Evolutionary conservation across 2,888 invertebrate genomes (phyloP), one percentile per base, ranked within the genome.

Genomic region (Pelosia muscerda): DNA sequence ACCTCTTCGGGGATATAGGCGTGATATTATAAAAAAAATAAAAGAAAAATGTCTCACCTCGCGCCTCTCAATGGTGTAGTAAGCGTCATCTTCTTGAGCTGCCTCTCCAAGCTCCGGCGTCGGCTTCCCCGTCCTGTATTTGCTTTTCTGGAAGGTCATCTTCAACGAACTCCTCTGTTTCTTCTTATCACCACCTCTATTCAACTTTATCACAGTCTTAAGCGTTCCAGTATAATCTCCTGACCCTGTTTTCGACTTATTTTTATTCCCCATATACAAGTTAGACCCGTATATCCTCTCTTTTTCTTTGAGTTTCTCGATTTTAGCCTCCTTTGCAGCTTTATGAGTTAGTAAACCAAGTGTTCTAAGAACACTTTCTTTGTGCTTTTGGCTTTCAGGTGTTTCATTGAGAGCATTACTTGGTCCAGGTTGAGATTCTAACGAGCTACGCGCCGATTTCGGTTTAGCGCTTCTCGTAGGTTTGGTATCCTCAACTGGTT

Each of bases 131-230:
- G 96, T 95, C 59, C 96, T 88, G 77, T 95, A 94, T 86, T 96
- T 96, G 83, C 93, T 96, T 89, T 97, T 97, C 91, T 97, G 97
- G 88, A 97, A 96, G 71, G 97, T 97, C 96, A 97, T 97, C 91
- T 97, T 97, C 77, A 97, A 88, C 0, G 97, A 96, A 73, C 96
- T 96, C 74, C 97, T 95, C 65, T 96, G 96, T 76, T 96, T 96
- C 89, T 97, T 97, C 81, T 96, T 94, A 34, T 94, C 94, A 26
- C 88, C 81, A 0, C 96, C 88, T 1, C 96, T 95, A 86, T 96
- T 96, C 75, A 98, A 91, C 90, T 98, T 97, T 81, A 98, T 98
- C 81, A 98, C 97, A 79, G 98, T 97, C 87, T 98, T 98, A 75
- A 98, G 88, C 0, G 97, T 98, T 54, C 98, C 98, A 3, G 97